A percentile compares a stretch with the other conserved stretches of the same genome.
These are phyloP conservation scores for Ceriagrion tenellum DNA, from an alignment of 2,888 invertebrate genomes.

Conservation along the genomic window DNA sequence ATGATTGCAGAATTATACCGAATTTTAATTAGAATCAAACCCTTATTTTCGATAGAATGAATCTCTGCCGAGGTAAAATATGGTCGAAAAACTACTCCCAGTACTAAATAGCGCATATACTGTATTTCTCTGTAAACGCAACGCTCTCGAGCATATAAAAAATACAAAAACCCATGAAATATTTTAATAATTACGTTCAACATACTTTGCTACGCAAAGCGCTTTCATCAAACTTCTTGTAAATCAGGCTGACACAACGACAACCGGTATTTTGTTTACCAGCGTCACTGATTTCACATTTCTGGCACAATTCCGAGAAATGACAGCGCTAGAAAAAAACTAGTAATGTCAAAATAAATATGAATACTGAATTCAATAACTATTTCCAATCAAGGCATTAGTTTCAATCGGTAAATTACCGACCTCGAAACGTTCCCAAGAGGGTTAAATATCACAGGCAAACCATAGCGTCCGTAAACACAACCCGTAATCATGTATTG, in stretches of 20 bases:
- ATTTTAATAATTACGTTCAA: background rate
- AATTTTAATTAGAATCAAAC: too few species aligned
- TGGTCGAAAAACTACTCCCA: too few species aligned
- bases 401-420: background rate
- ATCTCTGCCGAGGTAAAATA: background rate
- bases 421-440: background rate
- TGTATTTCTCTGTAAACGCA: too few species aligned
- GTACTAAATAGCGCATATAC: too few species aligned
- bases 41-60: background rate
- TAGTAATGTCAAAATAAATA: background rate
- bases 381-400: background rate
- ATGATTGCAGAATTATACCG: too few species aligned
- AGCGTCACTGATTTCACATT: background rate
- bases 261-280: conserved; percentile 45
- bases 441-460: background rate
- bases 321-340: background rate
- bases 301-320: background rate
- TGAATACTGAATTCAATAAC: background rate
- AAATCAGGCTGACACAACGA: background rate
- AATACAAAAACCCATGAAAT: background rate
- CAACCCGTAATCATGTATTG: conserved; percentile 5
- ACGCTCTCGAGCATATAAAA: too few species aligned
- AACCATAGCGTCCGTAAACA: background rate
- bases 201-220: background rate
- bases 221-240: background rate